Evolutionary conservation across 2,797 vertebrate genomes (phyloP).

Genomic region (Silurus lanzhouensis): DNA sequence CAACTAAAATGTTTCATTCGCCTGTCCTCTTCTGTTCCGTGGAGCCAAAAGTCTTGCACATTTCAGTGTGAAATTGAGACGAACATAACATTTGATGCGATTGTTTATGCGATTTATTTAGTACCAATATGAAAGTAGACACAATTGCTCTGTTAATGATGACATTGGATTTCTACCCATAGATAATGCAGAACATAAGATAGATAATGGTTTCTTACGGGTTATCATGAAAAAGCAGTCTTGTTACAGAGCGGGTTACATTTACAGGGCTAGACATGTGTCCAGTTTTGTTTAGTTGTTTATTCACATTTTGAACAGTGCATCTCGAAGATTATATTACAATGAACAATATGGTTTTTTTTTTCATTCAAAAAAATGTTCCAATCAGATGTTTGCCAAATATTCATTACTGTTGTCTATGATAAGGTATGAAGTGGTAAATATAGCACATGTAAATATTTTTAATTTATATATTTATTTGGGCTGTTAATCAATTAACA

Average conservation of each 20-base stretch:
- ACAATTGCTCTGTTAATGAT: not conserved
- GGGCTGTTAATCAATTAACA: too few species aligned
- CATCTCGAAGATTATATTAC: not conserved
- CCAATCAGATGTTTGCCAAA: not conserved
- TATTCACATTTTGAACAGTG: not conserved
- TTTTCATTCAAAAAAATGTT: too few species aligned
- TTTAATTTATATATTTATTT: too few species aligned
- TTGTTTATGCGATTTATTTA: not conserved
- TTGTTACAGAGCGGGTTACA: not conserved
- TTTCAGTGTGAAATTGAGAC: not conserved
- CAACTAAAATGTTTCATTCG: not conserved
- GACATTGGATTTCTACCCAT: not conserved
- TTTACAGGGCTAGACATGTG: not conserved
- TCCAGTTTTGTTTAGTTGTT: not conserved
- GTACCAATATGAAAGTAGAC: not conserved
- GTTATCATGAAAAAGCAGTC: not conserved
- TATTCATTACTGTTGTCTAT: not conserved
- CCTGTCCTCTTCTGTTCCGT: not conserved
- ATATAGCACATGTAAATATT: too few species aligned
- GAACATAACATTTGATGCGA: not conserved
- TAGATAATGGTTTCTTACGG: not conserved
- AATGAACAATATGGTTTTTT: not conserved
- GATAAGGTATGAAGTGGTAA: too few species aligned
- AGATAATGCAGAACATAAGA: not conserved
- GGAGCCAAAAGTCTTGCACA: not conserved